These are phyloP conservation scores for Ploceus nigricollis DNA, from an alignment of 2,113 vertebrate genomes.

Conservation along the genomic window DNA sequence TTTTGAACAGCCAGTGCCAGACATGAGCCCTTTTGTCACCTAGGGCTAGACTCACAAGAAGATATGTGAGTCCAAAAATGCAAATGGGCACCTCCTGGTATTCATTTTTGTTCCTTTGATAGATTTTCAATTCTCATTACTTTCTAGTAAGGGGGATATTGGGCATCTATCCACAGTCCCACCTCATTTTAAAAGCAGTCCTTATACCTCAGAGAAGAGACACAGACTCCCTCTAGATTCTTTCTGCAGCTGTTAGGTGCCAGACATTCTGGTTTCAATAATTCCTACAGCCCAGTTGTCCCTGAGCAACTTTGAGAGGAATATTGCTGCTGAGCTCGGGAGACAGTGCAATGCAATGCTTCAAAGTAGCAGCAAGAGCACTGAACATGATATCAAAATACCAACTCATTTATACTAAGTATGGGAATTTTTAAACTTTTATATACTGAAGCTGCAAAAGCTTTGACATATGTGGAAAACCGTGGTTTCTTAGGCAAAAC, in stretches of 20 bases:
- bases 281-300: not conserved
- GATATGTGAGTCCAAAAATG: not conserved
- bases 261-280: not conserved
- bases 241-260: not conserved
- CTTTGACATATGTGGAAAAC: not conserved
- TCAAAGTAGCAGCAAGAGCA: not conserved
- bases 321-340: not conserved
- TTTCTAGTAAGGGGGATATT: not conserved
- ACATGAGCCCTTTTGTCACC: not conserved
- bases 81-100: not conserved
- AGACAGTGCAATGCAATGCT: not conserved
- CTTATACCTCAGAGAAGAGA: not conserved
- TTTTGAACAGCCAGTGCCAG: not conserved
- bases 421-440: not conserved
- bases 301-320: not conserved
- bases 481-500: not conserved
- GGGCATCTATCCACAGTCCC: not conserved
- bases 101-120: not conserved
- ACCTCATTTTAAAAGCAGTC: not conserved
- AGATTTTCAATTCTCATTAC: not conserved
- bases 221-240: not conserved
- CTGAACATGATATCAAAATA: not conserved
- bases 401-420: not conserved
- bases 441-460: not conserved
- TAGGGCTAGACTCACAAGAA: not conserved